Base-by-base conservation (phyloP, 2,113 vertebrate genomes). In the Dryoscopus gambensis region DNA sequence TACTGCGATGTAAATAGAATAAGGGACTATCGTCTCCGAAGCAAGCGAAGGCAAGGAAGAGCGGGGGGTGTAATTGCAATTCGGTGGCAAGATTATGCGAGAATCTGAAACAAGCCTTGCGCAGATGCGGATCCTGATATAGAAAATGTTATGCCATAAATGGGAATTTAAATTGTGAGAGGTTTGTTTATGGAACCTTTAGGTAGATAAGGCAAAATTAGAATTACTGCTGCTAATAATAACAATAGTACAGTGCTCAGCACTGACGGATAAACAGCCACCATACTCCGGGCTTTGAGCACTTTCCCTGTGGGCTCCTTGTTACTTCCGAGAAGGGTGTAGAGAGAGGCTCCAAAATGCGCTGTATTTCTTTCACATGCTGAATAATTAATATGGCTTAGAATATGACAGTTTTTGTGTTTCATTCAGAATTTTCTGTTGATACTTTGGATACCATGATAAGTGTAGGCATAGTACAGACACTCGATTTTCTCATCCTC, bases 351-450 rank as follows among this genome's bases (percentile, higher is more conserved):
- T 95, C 70, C 84, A 84, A 95, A 94, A 84, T 93, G 81, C 35
- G 21, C 91, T 79, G 75, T 84, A 70, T 96, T 82, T 83, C 68
- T 96, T 96, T 93, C 85, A 89, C 81, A 93, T 94, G 40, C 82
- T 92, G 65, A 94, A 70, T 91, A 96, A 91, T 85, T 96, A 87
- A 73, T 91, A 84, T 16, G 68, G 77, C 71, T 89, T 70, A 90
- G 86, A 95, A 78, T 89, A 80, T 87, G 95, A 87, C 85, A 91
- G 67, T 7, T 96, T 89, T 56, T 83, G 35, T 21, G 9, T 85
- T 95, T 94, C 81, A 68, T 79, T 75, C 70, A 87, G 87, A 79
- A 96, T 62, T 52, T 50, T 90, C 81, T 86, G 87, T 89, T 52
- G 65, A 74, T 95, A 68, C 40, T 47, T 88, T 80, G 56, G 75